Evolutionary conservation across 2,888 invertebrate genomes (phyloP), one percentile per base, ranked within the genome.

Genomic region (Iselma pallidipennis): DNA sequence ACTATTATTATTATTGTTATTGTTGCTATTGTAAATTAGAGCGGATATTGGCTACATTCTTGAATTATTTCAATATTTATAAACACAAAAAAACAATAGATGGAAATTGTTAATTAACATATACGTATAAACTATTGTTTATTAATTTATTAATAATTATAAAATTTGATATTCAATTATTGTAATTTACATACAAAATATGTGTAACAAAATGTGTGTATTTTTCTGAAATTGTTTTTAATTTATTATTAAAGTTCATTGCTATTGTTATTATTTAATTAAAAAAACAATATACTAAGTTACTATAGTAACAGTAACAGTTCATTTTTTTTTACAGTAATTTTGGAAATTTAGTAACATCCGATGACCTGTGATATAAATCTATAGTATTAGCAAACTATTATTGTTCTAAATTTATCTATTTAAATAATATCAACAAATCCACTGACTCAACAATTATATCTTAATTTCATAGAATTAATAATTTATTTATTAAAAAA

Each of bases 41-140:
- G 12, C 45, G 45, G 45, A 45, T 45, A 45, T 45, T 45, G 10
- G 10, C 23, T 45, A 45, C 45, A 45, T 45, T 45, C 23, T 23
- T 45, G 12, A 5, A 45, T 19, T 9, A 50, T 55, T 64, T 63
- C 54, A 64, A 64, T 64, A 64, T 64, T 48, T 49, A 64, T 64
- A 49, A 55, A 45, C 9, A n/a, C 5, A 0, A 57, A 25, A 51
- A 23, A 16, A 64, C 64, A 64, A 64, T 64, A 48, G 57, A 55
- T 57, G 57, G 54, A 64, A 64, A 57, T 57, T 25, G 29, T 54
- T 55, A 26, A 62, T 60, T 61, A 55, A 26, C 42, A 45, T 37
- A 50, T 45, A 53, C 51, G 51, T 29, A 51, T 21, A 21, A 28
- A 14, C 51, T 28, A 60, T 60, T 60, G 60, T 61, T 55, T 42